Evolutionary conservation across 2,888 invertebrate species (phyloP), one percentile per base, ranked within the genome.

Genomic region (Cylloceria caligata): DNA sequence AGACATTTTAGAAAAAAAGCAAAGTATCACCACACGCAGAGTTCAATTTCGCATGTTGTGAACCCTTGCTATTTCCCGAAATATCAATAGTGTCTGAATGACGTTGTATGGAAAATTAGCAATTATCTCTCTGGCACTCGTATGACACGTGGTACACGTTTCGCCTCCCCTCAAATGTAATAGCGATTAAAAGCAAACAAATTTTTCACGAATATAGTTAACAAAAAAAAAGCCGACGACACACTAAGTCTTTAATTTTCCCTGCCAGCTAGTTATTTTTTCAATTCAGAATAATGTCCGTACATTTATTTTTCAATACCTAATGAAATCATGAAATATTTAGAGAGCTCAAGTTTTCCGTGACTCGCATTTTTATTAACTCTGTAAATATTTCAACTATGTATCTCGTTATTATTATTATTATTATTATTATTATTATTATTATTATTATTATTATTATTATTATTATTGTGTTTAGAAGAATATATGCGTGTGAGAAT

Each of bases 401-500:
- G 74, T 73, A 69, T 60, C 47, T 62, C 55, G 55, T 76, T 42
- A n/a, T 57, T 60, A 60, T 60, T 34, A 57, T 34, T 34, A 16
- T 57, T 52, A 36, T 75, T 52, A 74, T 75, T 68, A 75, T 34
- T n/a, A n/a, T n/a, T n/a, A n/a, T n/a, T n/a, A n/a, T n/a, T 42
- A 57, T 57, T 57, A 57, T 57, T 57, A 57, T 57, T 57, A 57
- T 57, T 55, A 27, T 57, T 60, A 60, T 60, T 34, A 57, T 34
- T 34, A 16, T 57, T 52, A 36, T 75, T 52, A 74, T 75, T 68
- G 71, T 34, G 74, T 74, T 83, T 69, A 77, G 73, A 77, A 64
- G 64, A 65, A 77, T 81, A 77, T 80, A 73, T 73, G 76, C 47
- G 72, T 72, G 80, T 80, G 72, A 52, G 64, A 72, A 81, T 72